phyloP scores from a whole-genome alignment of 2,888 invertebrate species.

The Leptinotarsa tumamoca region DNA sequence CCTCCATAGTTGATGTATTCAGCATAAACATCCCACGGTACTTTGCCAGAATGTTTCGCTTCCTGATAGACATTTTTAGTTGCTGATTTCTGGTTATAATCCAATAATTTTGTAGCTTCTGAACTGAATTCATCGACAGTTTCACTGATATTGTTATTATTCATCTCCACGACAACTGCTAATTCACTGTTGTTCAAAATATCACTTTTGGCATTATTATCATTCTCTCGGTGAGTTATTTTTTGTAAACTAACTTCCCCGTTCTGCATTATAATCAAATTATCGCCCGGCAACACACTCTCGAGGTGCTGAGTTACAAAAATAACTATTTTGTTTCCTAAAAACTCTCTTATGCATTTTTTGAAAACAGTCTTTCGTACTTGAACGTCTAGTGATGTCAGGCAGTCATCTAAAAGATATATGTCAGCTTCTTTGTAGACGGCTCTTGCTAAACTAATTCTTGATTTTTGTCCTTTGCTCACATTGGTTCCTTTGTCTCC shows the following conservation, averaged over 20 bases:
- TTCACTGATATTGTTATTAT: constrained; percentile 15
- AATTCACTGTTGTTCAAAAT: background rate
- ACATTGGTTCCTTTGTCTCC: constrained; percentile 84
- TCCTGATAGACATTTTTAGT: constrained; percentile 50
- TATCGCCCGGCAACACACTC: constrained; percentile 43
- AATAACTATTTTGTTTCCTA: constrained; percentile 51
- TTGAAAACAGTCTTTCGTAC: constrained; percentile 79
- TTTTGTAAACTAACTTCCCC: constrained; percentile 37
- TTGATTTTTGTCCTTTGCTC: constrained; percentile 84
- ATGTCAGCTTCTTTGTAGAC: constrained; percentile 81
- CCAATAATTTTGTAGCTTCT: constrained; percentile 28
- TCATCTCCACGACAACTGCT: constrained; percentile 19
- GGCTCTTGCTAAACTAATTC: constrained; percentile 81
- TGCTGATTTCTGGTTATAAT: background rate
- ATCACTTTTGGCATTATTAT: background rate
- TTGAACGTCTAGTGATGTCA: constrained; percentile 82
- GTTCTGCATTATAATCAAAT: constrained; percentile 44
- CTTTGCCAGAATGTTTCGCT: constrained; percentile 50
- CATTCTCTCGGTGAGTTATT: background rate
- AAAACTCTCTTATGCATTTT: constrained; percentile 65
- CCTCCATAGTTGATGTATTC: constrained; percentile 55
- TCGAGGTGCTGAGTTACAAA: constrained; percentile 49
- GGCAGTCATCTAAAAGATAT: constrained; percentile 82
- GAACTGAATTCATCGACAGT: constrained; percentile 32
- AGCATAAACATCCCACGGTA: constrained; percentile 50